Base-by-base conservation (phyloP, 2,888 invertebrate species). In the Drosophila robusta region DNA sequence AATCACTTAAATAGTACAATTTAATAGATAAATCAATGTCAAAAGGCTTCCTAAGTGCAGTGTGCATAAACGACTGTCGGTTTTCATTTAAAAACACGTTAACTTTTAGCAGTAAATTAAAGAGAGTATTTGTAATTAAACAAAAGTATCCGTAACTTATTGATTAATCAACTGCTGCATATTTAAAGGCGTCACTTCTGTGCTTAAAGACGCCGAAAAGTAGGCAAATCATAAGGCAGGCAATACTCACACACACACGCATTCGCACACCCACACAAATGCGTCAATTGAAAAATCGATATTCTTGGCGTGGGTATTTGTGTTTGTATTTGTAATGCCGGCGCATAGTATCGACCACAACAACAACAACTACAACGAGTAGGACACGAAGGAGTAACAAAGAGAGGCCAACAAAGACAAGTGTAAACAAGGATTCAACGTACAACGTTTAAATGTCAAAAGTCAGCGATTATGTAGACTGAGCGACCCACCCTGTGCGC, bases 281-380 rank as follows among this genome's bases (percentile, higher is more conserved):
- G 62, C 52, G 45, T 52, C 66, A 49, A 71, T 81, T 72, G 83
- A 80, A 84, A 84, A 84, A 84, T 84, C 83, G 64, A 84, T 84
- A 84, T 55, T 70, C 75, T 42, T 50, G 49, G 7, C 44, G 50
- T 78, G 60, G 46, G 78, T 71, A 57, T 61, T 54, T 56, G 70
- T 50, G 51, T 63, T 49, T 64, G 70, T 50, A 55, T 63, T 49
- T 61, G 64, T 67, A 67, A 76, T 62, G 77, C 87, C 83, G 87
- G 83, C 75, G 77, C 55, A 51, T 69, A 60, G 50, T 54, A 79
- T 76, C 61, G 64, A 70, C 61, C 51, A 67, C 47, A 55, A 69
- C 74, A 71, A 74, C 67, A 78, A 75, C 45, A 76, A 70, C 38
- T 66, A 51, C 57, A 66, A 47, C 3, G 29, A 29, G 29, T 29